Base-by-base conservation (phyloP, 2,888 invertebrate genomes). In the Pseudolycoriella hygida region DNA sequence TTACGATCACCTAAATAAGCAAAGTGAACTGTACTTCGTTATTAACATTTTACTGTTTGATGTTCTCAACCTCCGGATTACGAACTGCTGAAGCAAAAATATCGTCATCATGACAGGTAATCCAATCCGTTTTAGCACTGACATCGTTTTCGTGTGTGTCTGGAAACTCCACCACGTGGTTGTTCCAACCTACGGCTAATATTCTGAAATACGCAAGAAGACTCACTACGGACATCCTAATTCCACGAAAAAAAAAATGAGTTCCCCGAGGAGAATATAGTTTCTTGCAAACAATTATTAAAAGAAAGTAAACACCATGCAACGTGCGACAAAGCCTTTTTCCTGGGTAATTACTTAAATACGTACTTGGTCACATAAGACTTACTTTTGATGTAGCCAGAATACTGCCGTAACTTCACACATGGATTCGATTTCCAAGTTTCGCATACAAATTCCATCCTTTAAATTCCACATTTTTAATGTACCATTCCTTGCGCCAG, bases 401-500 rank as follows among this genome's bases (percentile, higher is more conserved):
- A 74, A 70, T 40, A 73, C 69, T 38, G 61, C 62, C 5, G 71
- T 72, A 2, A 73, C 70, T 54, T 73, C 77, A 59, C 71, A 71
- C 56, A 72, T 71, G 46, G 68, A 63, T 50, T 73, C 74, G 17
- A 78, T 74, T 20, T 65, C 61, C 75, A 86, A 76, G 45, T 73
- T 74, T 50, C 80, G 67, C 49, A 85, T 59, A 53, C 84, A 83
- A 6, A 73, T 70, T 0, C 85, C 85, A 18, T 80, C 80, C 57
- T 83, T 85, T 56, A 86, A 87, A 61, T 86, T 83, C 89, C 89
- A 89, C 30, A 86, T 70, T 68, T 75, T 62, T 6, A 88, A 66
- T 0, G 77, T 73, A 11, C 88, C 88, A 59, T 85, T 77, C 43
- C 78, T 72, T 0, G 83, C 86, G 2, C 84, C 87, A 0, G 86